phyloP scores from a whole-genome alignment of 2,113 vertebrate genomes.

The Naja naja region DNA sequence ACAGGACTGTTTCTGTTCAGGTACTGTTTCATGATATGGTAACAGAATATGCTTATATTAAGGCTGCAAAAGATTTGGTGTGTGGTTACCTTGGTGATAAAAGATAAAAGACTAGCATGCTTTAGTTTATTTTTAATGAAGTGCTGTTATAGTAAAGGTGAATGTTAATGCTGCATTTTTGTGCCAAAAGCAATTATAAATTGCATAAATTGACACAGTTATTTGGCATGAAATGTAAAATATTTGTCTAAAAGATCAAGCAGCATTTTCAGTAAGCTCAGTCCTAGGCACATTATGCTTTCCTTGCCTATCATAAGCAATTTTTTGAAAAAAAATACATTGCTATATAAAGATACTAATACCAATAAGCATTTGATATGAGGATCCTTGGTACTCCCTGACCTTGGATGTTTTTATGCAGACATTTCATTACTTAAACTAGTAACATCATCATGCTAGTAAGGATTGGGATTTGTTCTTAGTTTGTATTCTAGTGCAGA shows the following conservation, averaged over 20 bases:
- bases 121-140: conserved; percentile 33
- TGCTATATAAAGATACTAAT: not conserved
- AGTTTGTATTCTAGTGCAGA: not conserved
- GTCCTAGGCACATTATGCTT: not conserved
- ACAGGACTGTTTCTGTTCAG: not conserved
- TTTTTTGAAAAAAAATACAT: not conserved
- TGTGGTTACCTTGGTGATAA: conserved; percentile 32
- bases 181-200: conserved; percentile 51
- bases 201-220: conserved; percentile 50
- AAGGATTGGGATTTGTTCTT: not conserved
- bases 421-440: not conserved
- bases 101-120: conserved; percentile 29
- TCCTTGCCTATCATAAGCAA: not conserved
- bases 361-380: not conserved
- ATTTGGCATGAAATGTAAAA: conserved; percentile 24
- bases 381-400: not conserved
- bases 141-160: conserved; percentile 30
- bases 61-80: not conserved
- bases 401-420: not conserved
- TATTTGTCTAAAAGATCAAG: not conserved
- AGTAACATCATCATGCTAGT: not conserved
- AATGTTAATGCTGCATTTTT: conserved; percentile 2
- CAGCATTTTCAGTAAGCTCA: not conserved
- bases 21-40: not conserved
- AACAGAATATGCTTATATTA: not conserved